Base-by-base conservation (phyloP, 2,113 vertebrate genomes). In the Seriola quinqueradiata region DNA sequence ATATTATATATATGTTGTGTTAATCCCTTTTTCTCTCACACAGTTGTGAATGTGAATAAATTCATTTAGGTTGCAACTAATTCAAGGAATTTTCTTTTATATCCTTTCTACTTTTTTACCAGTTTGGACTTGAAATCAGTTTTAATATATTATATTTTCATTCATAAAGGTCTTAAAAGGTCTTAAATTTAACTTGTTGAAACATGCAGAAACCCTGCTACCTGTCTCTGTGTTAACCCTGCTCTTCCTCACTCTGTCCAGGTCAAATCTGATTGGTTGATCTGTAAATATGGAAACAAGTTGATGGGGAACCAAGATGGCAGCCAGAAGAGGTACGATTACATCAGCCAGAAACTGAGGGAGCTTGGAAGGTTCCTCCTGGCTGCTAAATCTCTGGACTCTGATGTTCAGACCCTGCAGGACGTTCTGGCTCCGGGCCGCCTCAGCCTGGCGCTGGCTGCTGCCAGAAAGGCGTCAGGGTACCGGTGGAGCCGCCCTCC, bases 241-340 rank as follows among this genome's bases (percentile, higher is more conserved):
- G 0, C 16, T 61, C 14, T 12, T 42, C 7, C 32, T 50, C 9
- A 1, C 14, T 79, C 25, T 78, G 23, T 60, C n/a, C 42, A 92
- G 91, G 86, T 91, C 2, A 91, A 92, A 57, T 91, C 89, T 63
- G 91, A 92, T 72, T 92, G 91, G 91, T 23, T 93, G 69, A 88
- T 91, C 74, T 86, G 90, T 87, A 87, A 92, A 25, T 89, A 90
- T 52, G 86, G 90, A 7, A 90, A 89, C 70, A 76, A 89, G 83
- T 40, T 89, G 70, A 87, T 89, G 83, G 87, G 83, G 44, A 85
- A 72, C 36, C 84, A 91, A 21, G 87, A 87, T 8, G 75, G 83
- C 9, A 11, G 74, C 25, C 83, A 86, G 70, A 61, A 64, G 59
- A 77, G 78, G 66, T 92, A 91, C 6, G 91, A 89, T 54, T 91